These are phyloP conservation scores for Morpho deidamia DNA, from an alignment of 2,888 invertebrate genomes.

Conservation along the genomic window DNA sequence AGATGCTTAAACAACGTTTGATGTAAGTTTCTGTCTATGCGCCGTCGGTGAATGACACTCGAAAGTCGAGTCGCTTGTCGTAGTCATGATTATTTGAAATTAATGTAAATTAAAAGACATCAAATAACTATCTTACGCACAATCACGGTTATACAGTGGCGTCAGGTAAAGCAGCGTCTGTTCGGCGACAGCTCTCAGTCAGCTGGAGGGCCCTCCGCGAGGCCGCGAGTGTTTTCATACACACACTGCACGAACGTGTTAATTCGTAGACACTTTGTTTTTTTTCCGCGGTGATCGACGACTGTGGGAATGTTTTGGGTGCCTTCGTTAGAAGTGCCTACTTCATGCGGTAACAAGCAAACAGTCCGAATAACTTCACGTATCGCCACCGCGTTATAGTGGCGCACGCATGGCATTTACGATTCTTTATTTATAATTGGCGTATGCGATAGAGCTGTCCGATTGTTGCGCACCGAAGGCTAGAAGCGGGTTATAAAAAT, in stretches of 20 bases:
- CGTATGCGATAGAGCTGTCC: conserved; percentile 50
- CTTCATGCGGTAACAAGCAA: conserved; percentile 70
- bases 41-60: conserved; percentile 49
- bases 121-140: conserved; percentile 63
- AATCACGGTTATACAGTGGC: conserved; percentile 41
- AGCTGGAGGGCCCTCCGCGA: conserved; percentile 65
- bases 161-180: conserved; percentile 32
- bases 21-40: conserved; percentile 44
- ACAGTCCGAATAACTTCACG: conserved; percentile 63
- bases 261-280: conserved; percentile 75
- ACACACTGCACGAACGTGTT: conserved; percentile 73
- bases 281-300: conserved; percentile 72
- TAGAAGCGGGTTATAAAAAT: conserved; percentile 62
- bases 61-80: conserved; percentile 26
- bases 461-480: conserved; percentile 40
- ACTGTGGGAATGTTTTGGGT: conserved; percentile 75
- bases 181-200: conserved; percentile 64
- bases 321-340: conserved; percentile 73
- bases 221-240: conserved; percentile 74
- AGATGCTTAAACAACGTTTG: conserved; percentile 46
- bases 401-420: conserved; percentile 60
- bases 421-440: conserved; percentile 50
- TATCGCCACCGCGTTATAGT: conserved; percentile 71
- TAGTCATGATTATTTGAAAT: conserved; percentile 51
- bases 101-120: conserved; percentile 67